Conservation (phyloP, 2,888 invertebrate species). For the Synergus itoensis region DNA sequence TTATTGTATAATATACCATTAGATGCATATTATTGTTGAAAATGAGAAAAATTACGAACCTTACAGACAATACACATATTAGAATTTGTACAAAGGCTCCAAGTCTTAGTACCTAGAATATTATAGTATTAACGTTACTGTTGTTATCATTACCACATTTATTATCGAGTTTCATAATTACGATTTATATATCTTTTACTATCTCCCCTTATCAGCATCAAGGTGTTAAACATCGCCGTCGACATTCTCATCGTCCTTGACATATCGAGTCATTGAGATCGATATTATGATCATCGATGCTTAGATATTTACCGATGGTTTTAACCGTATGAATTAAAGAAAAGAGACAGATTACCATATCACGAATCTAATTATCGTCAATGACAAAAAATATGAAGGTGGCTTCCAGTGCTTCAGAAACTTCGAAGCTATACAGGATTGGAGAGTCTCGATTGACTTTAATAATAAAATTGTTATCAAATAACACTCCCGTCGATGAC, state of each 20-base stretch:
- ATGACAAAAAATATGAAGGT: conserved; percentile 36
- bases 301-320: conserved; percentile 30
- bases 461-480: conserved; percentile 33
- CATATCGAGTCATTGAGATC: conserved; percentile 15
- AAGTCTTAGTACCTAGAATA: conserved; percentile 59
- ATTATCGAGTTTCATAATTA: conserved; percentile 62
- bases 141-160: conserved; percentile 65
- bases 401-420: conserved; percentile 34
- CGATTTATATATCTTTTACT: conserved; percentile 61
- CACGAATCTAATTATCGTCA: conserved; percentile 49
- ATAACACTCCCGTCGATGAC: background rate
- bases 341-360: conserved; percentile 37
- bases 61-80: conserved; percentile 66
- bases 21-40: conserved; percentile 63
- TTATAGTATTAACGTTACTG: conserved; percentile 65
- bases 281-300: conserved; percentile 30
- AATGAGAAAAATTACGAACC: conserved; percentile 62
- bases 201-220: conserved; percentile 48
- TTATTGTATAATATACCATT: conserved; percentile 63
- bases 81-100: conserved; percentile 60
- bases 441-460: conserved; percentile 19
- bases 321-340: conserved; percentile 12
- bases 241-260: conserved; percentile 47
- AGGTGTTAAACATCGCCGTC: conserved; percentile 43
- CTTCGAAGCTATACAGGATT: conserved; percentile 27